Base-by-base conservation (phyloP, 2,113 vertebrate species). In the Xenotilapia caudafasciata region DNA sequence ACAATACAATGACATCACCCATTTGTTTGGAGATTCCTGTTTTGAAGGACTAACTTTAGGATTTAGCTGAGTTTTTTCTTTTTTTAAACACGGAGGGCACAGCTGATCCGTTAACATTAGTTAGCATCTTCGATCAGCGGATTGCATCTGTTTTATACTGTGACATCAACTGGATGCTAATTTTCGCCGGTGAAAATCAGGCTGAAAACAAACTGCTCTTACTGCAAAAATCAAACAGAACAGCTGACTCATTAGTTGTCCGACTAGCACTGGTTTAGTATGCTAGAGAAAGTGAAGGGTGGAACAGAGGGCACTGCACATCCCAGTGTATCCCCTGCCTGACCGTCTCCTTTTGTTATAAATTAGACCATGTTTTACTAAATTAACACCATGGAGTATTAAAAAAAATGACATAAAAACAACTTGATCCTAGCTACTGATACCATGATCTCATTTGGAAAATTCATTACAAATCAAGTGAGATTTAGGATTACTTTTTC, bases 101-200 rank as follows among this genome's bases (percentile, higher is more conserved):
- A 8, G 26, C 23, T 8, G 42, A 31, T 31, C 70, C 19, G 70
- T 12, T 77, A 7, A 19, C 23, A 47, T 42, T 28, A 47, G 14
- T 26, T 47, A 70, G 5, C 38, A 26, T 77, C 15, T 28, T 77
- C 1, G 9, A 28, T 13, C 26, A 3, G 70, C 9, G 2, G 14
- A 77, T 47, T 49, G 40, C 42, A 77, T 77, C 45, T n/a, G 70
- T 77, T 77, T n/a, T 31, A 49, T 31, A 49, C 70, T 49, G 26
- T 77, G 15, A n/a, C 42, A 13, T n/a, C 45, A 31, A 31, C 10
- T 49, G 26, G 15, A 31, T 49, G 70, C 70, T 77, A 77, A 47
- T n/a, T 19, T 77, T 77, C 31, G 45, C 70, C 17, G 11, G 45
- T 31, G 70, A n/a, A 1, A 77, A 49, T 12, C 1, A 77, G 42